Base-by-base conservation (phyloP, 2,888 invertebrate species). In the Ephialtes manifestator region DNA sequence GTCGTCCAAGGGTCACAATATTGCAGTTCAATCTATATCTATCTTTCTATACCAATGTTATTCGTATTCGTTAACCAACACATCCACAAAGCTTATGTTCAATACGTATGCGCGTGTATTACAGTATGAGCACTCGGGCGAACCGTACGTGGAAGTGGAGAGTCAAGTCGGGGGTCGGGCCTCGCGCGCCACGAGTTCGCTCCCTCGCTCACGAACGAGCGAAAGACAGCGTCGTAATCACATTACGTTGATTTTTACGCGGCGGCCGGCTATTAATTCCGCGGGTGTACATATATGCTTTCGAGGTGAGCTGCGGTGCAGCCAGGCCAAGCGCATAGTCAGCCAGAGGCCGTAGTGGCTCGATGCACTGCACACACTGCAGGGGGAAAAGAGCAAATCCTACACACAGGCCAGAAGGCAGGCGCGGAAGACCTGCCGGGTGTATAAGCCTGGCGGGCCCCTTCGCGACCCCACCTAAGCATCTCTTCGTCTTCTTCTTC, bases 201-300 rank as follows among this genome's bases (percentile, higher is more conserved):
- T 81, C 76, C 71, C 76, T 85, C 85, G 83, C 85, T 80, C 91
- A 91, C 91, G 91, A 91, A 90, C 91, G 90, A 89, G 90, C 91
- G 91, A 90, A 90, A 92, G 92, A 91, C 92, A 91, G 91, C 91
- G 89, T 92, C 90, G 91, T 93, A 93, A 93, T 93, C 93, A 92
- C 92, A 93, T 93, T 93, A 92, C 92, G 88, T 88, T 78, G 88
- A 91, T 91, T 93, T 93, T 93, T 92, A 89, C 90, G 86, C 88
- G 88, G 88, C 90, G 91, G 87, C 89, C 87, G 89, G 92, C 93
- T 94, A 94, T 94, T 93, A 94, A 94, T 94, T 94, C 92, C 89
- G 89, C 90, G 88, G 89, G 88, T 90, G 90, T 90, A 90, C 89
- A 90, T 87, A 91, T 90, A 88, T 88, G 89, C 89, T 76, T 83